Base-by-base conservation (phyloP, 2,888 invertebrate species). In the Microctonus hyperodae region DNA sequence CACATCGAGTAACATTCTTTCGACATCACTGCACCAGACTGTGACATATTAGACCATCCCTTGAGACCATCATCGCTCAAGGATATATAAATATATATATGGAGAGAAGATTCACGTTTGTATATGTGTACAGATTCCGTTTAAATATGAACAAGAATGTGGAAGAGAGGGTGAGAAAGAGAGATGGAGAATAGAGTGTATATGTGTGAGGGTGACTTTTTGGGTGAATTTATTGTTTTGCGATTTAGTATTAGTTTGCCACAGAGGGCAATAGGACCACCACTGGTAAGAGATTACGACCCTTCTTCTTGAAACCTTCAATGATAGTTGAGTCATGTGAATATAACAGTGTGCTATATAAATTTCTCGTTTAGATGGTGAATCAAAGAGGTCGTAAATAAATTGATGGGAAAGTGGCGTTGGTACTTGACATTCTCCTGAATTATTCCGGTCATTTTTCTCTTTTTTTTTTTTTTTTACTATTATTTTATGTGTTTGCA, bases 21-120 rank as follows among this genome's bases (percentile, higher is more conserved):
- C 69, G 76, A 78, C 75, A 79, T 77, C 76, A 74, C 82, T 83
- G 83, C 83, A 82, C 80, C 83, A 79, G 83, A 83, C 83, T 83
- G 82, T 83, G 83, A 83, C 83, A 79, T 83, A 83, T 83, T 83
- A 83, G 79, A 77, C 80, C 77, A 78, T 79, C 83, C 83, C 79
- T 79, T 70, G 73, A 76, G 76, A 75, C 75, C 78, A 79, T 79
- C 79, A 79, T 79, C 76, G 76, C 73, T 72, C 70, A 65, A 51
- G 66, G 65, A 68, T 44, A 44, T 44, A 44, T 44, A 44, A 44
- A 44, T 16, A 44, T 44, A 44, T 16, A 44, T 65, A 55, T n/a
- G n/a, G 33, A 55, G 5, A n/a, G n/a, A n/a, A 10, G 33, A 33
- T 33, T 9, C 25, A 16, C 16, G 53, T 23, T n/a, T n/a, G n/a